Conservation (phyloP, 2,888 invertebrate genomes). For the Cistogaster globosa region DNA sequence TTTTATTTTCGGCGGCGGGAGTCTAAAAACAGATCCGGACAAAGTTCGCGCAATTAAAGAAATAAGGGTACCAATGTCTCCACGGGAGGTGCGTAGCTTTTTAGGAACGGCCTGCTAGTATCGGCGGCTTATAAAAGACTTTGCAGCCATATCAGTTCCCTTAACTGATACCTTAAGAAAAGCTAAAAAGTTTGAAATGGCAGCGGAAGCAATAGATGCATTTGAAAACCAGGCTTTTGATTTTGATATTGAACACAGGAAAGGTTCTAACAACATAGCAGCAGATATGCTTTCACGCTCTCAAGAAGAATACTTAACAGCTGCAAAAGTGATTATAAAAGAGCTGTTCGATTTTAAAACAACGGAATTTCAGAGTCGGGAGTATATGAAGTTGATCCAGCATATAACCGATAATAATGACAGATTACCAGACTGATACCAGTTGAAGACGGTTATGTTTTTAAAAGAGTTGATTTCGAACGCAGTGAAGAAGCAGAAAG, state of each 20-base stretch:
- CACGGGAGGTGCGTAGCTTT: slow-evolving; percentile 35
- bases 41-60: slow-evolving; percentile 26
- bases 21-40: slow-evolving; percentile 34
- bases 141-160: background rate
- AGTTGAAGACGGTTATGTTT: too few relatives aligned
- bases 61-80: background rate
- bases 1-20: slow-evolving; percentile 49
- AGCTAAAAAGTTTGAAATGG: slow-evolving; percentile 23
- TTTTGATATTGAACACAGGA: slow-evolving; percentile 14
- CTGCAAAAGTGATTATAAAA: background rate
- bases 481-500: background rate
- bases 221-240: slow-evolving; percentile 49
- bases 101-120: slow-evolving; percentile 39
- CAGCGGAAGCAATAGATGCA: background rate
- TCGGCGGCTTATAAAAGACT: too few relatives aligned
- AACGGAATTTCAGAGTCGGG: too few relatives aligned
- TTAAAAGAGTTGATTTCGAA: background rate
- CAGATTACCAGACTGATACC: too few relatives aligned
- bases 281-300: slow-evolving; percentile 29
- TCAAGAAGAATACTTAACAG: background rate
- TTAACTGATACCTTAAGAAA: slow-evolving; percentile 37
- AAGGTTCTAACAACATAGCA: slow-evolving; percentile 18
- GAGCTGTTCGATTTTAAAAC: slow-evolving; percentile 12
- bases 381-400: too few relatives aligned
- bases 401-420: too few relatives aligned